These are phyloP conservation scores for Drosophila mauritiana DNA, from an alignment of 1,140 invertebrate species.

Conservation along the genomic window DNA sequence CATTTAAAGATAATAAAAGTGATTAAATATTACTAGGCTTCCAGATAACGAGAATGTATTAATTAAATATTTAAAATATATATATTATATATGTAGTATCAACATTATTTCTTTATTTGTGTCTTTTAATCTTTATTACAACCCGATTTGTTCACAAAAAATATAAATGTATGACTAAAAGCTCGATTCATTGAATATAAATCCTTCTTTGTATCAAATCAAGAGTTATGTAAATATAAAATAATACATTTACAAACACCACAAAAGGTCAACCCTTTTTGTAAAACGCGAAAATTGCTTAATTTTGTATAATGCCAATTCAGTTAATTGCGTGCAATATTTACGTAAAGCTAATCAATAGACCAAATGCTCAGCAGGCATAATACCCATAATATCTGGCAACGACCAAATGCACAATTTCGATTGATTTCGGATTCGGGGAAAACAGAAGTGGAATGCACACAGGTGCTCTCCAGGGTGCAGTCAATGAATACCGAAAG, in stretches of 20 bases:
- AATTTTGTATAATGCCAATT: constrained; percentile 19
- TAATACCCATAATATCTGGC: constrained; percentile 14
- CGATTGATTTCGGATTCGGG: constrained; percentile 29
- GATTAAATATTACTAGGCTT: too few relatives aligned
- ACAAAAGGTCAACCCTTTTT: neutral
- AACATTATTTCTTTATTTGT: too few relatives aligned
- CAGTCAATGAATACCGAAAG: constrained; percentile 42
- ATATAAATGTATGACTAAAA: too few relatives aligned
- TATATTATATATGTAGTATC: too few relatives aligned
- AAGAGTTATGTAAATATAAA: neutral
- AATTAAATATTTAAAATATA: too few relatives aligned
- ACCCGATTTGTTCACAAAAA: too few relatives aligned
- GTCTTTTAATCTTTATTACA: too few relatives aligned
- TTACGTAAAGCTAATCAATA: constrained; percentile 12
- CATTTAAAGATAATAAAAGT: too few relatives aligned
- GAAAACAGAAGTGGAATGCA: constrained; percentile 5
- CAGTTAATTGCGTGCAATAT: constrained; percentile 7
- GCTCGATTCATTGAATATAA: too few relatives aligned
- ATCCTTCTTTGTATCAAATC: neutral
- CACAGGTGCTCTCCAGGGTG: constrained; percentile 27
- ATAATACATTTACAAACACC: neutral
- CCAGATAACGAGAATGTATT: too few relatives aligned
- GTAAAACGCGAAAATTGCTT: neutral
- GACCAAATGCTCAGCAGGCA: constrained; percentile 18
- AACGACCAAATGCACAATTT: constrained; percentile 18